Conservation (phyloP, 30 jellyfish, hydroid and myxozoan genomes). For the Hydra vulgaris region DNA sequence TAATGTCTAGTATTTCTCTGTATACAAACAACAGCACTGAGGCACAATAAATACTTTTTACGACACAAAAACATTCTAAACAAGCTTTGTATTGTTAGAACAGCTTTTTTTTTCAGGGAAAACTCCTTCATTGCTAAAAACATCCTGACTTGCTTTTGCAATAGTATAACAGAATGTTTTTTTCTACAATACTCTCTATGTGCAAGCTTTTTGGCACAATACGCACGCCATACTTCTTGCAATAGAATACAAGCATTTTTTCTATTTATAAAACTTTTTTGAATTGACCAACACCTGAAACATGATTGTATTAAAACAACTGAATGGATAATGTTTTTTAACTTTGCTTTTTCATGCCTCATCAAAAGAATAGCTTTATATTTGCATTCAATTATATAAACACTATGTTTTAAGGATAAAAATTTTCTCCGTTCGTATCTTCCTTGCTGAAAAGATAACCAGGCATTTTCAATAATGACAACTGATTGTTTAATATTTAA, state of each 20-base stretch:
- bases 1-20: constrained; percentile 15
- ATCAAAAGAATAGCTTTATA: constrained; percentile 5
- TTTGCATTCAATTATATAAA: not conserved
- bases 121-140: not conserved
- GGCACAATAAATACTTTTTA: not conserved
- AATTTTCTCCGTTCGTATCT: not conserved
- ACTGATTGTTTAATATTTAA: not conserved
- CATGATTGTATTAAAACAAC: constrained; percentile 14
- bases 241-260: not conserved
- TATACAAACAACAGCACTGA: constrained; percentile 14
- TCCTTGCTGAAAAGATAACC: not conserved
- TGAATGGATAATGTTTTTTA: not conserved
- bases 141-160: constrained; percentile 20
- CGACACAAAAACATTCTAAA: constrained; percentile 11
- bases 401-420: not conserved
- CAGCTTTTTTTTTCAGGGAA: constrained; percentile 6
- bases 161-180: constrained; percentile 12
- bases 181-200: not conserved
- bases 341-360: constrained; percentile 26
- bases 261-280: not conserved
- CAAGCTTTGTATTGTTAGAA: constrained; percentile 11
- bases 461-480: not conserved
- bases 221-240: not conserved
- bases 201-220: not conserved
- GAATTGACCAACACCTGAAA: not conserved